A percentile compares a stretch with the other conserved stretches of the same genome.
These are phyloP conservation scores for Stenichneumon culpator DNA, from an alignment of 2,888 invertebrate species.

Conservation along the genomic window DNA sequence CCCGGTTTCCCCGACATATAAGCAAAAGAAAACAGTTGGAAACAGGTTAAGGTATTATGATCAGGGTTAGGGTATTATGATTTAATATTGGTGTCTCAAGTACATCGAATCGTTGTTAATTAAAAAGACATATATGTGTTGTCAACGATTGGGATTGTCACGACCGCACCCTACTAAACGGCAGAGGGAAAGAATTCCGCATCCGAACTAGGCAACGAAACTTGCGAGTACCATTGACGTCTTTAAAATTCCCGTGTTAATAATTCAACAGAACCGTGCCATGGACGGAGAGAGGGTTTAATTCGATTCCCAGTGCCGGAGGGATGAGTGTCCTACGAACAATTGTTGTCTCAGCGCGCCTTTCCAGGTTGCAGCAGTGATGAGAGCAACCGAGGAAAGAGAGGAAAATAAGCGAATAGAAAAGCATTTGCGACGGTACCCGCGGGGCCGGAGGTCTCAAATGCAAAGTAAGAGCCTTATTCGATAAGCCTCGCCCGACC, in stretches of 20 bases:
- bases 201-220: conserved; percentile 5
- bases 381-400: not conserved
- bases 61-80: too few species aligned
- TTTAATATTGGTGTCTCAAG: not conserved
- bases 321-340: conserved; percentile 41
- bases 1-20: too few species aligned
- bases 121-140: not conserved
- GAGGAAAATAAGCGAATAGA: conserved; percentile 21
- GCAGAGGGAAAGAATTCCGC: not conserved
- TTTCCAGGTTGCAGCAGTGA: conserved; percentile 30
- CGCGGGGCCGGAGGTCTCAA: conserved; percentile 35
- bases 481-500: conserved; percentile 60
- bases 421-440: conserved; percentile 31
- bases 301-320: conserved; percentile 42
- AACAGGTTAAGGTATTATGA: too few species aligned
- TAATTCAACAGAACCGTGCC: conserved; percentile 49
- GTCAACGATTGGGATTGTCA: not conserved
- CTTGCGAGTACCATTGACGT: conserved; percentile 17
- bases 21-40: too few species aligned
- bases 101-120: not conserved
- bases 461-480: conserved; percentile 66
- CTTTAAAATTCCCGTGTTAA: conserved; percentile 43
- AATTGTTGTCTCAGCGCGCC: conserved; percentile 51
- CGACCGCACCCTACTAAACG: not conserved
- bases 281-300: conserved; percentile 19